Base-by-base conservation (phyloP, 2,888 invertebrate species). In the Luperina nickerlii region DNA sequence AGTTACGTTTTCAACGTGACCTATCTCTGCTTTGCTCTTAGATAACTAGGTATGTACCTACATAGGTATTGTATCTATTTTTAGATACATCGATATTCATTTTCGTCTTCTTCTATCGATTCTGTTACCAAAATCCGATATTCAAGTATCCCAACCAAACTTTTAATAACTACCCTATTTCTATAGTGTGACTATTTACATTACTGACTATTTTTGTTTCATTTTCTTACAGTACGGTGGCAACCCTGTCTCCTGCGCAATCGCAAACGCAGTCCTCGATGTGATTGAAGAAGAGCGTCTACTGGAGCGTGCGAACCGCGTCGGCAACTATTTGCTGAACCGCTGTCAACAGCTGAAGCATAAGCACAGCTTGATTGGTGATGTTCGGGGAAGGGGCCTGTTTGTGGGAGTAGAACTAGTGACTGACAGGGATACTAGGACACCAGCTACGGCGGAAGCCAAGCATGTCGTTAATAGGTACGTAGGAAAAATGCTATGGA, bases 181-280 rank as follows among this genome's bases (percentile, higher is more conserved):
- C 13, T 45, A 8, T 24, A 45, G 5, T 24, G 24, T 20, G 18
- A 11, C 9, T 45, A 38, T 60, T 32, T 38, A 67, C 3, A 51
- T 15, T 48, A 48, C 15, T 15, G 13, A 48, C 48, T 48, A 48
- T 15, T 15, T 48, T 48, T 60, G 20, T n/a, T 54, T 54, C 32
- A 38, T 70, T 32, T 78, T 68, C 27, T 82, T 83, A 94, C 95
- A 99, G 99, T 99, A 99, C 93, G 99, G 99, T 20, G 99, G 99
- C 18, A 99, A 99, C 97, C 99, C 99, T 20, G 99, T 99, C 0
- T 99, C 99, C 0, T 99, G 99, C 93, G 99, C 99, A 0, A 98
- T 99, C 72, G 99, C 99, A 0, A 98, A 98, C 92, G 99, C 99
- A 6, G 99, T 99, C 1, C 97, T 99, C 93, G 98, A 99, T 90